Evolutionary conservation across 2,113 vertebrate genomes (phyloP), one percentile per base, ranked within the genome.

Genomic region (Prionailurus viverrinus): DNA sequence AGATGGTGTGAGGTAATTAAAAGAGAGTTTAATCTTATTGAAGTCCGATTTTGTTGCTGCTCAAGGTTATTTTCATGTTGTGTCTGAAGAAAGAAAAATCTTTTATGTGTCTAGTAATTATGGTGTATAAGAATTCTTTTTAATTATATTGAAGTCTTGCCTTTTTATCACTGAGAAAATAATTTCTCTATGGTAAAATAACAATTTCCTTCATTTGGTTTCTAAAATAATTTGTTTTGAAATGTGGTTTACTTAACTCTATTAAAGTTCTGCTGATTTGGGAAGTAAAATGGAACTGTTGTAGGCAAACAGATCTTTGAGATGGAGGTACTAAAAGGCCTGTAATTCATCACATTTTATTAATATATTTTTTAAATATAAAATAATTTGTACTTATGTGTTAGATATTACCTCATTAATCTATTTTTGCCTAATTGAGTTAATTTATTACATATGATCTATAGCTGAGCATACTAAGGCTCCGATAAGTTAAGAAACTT

Each of bases 1-100:
- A 93, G 58, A 39, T 92, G 5, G 3, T n/a, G 53, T 90, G 53
- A 48, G 3, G 0, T 69, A 92, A 51, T 84, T 97, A 89, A 93
- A 84, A 41, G 33, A 78, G 9, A 90, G 74, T 95, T 90, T 89
- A 95, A 89, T 97, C 87, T 92, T 86, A 66, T 33, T 85, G 66
- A 96, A 66, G 81, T 91, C 92, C 61, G 13, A 10, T 27, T 65
- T 51, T 95, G n/a, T 89, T 91, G 11, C 63, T n/a, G 4, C 23
- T 29, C 39, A 74, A 51, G 15, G 53, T 87, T 55, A 86, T 89
- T 94, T 96, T 87, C 33, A 68, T 93, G 21, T 86, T 90, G 14
- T 45, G 23, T 78, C 68, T 90, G 5, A 86, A 94, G 29, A 91
- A 91, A 45, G 12, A 94, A 92, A 94, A 80, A 61, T 7, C 36